A percentile compares a stretch with the other conserved stretches of the same genome.
These are phyloP conservation scores for Diacarnus erythraeanus DNA, from an alignment of 37 sponge, comb jelly and placozoan genomes.

Conservation along the genomic window DNA sequence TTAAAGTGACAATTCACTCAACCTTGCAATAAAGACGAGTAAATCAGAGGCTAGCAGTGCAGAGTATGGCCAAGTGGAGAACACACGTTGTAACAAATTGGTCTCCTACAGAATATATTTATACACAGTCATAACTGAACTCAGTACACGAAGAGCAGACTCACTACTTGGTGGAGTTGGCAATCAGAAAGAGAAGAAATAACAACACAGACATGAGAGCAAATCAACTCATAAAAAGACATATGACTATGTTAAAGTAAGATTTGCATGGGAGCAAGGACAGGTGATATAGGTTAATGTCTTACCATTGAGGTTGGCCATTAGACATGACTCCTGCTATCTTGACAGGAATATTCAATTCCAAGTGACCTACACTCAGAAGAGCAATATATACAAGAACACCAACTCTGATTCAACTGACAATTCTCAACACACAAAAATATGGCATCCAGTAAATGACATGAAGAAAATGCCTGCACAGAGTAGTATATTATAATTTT, in stretches of 20 bases:
- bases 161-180: constrained; percentile 30
- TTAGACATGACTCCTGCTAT: constrained; percentile 33
- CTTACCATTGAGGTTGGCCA: constrained; percentile 49
- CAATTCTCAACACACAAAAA: constrained; percentile 11
- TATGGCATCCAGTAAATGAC: constrained; percentile 17
- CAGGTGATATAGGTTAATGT: background rate
- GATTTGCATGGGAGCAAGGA: background rate
- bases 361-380: constrained; percentile 31
- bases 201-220: constrained; percentile 26
- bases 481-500: background rate
- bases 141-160: background rate
- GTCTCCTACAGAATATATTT: background rate
- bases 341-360: constrained; percentile 23
- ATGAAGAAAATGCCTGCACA: background rate
- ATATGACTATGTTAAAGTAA: constrained; percentile 16
- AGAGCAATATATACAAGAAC: background rate
- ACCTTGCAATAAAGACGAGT: background rate
- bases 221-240: constrained; percentile 40
- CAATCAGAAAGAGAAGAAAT: constrained; percentile 13
- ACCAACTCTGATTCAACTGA: background rate
- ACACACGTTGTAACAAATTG: background rate
- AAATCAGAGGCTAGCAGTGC: background rate
- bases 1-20: background rate
- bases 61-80: too few species aligned
- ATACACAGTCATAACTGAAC: background rate